A percentile compares a stretch with the other conserved stretches of the same genome.
Evolutionary conservation across 1,140 invertebrate genomes (phyloP).

Genomic region (Riptortus pedestris): DNA sequence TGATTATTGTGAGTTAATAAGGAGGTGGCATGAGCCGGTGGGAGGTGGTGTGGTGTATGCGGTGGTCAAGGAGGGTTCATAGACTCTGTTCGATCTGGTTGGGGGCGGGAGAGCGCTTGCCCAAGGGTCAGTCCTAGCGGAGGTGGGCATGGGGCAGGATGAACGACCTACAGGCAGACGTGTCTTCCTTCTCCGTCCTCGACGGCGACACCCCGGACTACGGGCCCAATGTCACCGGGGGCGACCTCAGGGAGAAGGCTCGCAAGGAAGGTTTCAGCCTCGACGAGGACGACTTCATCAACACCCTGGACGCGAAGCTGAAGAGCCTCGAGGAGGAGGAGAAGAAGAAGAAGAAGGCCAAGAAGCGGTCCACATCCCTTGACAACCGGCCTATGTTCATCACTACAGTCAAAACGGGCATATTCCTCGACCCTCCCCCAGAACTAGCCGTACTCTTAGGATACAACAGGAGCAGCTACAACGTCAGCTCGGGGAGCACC

Average conservation of each 20-base stretch:
- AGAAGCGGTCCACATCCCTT: slow-evolving; percentile 8
- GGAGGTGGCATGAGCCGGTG: too few relatives aligned
- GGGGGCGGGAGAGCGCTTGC: not conserved
- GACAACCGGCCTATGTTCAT: slow-evolving; percentile 44
- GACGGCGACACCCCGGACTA: slow-evolving; percentile 38
- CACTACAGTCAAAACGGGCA: slow-evolving; percentile 63
- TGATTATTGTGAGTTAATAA: too few relatives aligned
- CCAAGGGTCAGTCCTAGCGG: slow-evolving; percentile 3
- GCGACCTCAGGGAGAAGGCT: slow-evolving; percentile 10
- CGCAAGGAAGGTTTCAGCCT: slow-evolving; percentile 14
- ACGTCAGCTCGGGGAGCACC: slow-evolving; percentile 30
- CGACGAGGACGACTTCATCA: slow-evolving; percentile 43
- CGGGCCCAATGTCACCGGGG: slow-evolving; percentile 26
- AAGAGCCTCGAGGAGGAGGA: slow-evolving; percentile 45
- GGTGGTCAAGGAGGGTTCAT: slow-evolving; percentile 18
- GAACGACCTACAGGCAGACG: not conserved
- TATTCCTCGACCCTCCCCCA: slow-evolving; percentile 64
- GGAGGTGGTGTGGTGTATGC: too few relatives aligned
- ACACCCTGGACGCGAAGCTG: slow-evolving; percentile 52
- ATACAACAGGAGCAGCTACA: slow-evolving; percentile 34
- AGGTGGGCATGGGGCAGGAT: not conserved
- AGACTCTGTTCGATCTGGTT: slow-evolving; percentile 16
- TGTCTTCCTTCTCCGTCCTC: slow-evolving; percentile 23
- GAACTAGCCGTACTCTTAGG: slow-evolving; percentile 55
- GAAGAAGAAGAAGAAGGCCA: slow-evolving; percentile 13